Percentiles rank a stretch among this genome's conserved stretches.
Evolutionary conservation across 2,797 vertebrate genomes (phyloP).

Genomic region (Myotis planiceps): DNA sequence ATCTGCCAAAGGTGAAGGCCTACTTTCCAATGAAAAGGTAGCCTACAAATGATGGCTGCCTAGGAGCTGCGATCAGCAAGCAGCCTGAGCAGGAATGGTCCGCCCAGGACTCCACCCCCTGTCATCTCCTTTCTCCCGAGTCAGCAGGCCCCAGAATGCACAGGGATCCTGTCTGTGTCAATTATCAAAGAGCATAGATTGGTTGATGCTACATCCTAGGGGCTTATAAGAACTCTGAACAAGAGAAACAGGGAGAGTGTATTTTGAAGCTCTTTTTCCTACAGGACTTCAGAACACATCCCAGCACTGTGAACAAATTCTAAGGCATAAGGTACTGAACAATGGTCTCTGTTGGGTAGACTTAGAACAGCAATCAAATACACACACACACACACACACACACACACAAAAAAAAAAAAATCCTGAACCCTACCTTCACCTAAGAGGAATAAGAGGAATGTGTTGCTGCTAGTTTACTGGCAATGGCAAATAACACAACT

Average conservation of each 20-base stretch:
- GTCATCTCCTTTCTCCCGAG: slow-evolving; percentile 58
- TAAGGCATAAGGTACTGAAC: slow-evolving; percentile 1
- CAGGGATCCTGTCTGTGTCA: background rate
- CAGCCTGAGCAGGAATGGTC: background rate
- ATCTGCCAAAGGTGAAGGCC: slow-evolving; percentile 56
- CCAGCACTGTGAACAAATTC: slow-evolving; percentile 40
- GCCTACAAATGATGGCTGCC: background rate
- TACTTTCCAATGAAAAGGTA: slow-evolving; percentile 63
- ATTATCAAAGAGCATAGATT: slow-evolving; percentile 58
- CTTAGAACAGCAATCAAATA: background rate
- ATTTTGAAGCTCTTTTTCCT: slow-evolving; percentile 64
- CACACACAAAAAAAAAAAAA: too few species aligned
- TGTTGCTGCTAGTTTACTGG: background rate
- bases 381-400: background rate
- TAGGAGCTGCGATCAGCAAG: slow-evolving; percentile 36
- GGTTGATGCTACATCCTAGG: slow-evolving; percentile 40
- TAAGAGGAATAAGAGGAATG: background rate
- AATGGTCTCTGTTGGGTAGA: slow-evolving; percentile 34
- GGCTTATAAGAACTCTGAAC: slow-evolving; percentile 42
- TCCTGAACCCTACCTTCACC: background rate
- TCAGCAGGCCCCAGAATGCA: slow-evolving; percentile 65
- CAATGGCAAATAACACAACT: background rate
- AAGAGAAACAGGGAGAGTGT: slow-evolving; percentile 17
- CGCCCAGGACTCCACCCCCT: slow-evolving; percentile 50
- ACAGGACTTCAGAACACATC: slow-evolving; percentile 51